These are phyloP conservation scores for Holothuria leucospilota DNA, from an alignment of 53 echinoderm and acorn worm genomes.

Conservation along the genomic window DNA sequence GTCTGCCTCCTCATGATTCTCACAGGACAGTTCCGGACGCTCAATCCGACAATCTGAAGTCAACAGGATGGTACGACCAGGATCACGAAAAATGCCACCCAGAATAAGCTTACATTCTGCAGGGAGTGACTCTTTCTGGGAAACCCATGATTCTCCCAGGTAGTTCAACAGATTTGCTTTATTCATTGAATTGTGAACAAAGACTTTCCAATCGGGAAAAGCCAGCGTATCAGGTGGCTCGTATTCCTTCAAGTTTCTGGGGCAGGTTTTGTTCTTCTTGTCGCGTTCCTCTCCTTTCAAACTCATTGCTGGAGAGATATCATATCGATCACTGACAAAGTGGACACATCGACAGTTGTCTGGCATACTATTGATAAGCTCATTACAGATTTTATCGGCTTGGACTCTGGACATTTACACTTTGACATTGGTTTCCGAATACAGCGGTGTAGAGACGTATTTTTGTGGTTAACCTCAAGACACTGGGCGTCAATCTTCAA, in stretches of 20 bases:
- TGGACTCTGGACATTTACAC: too few relatives aligned
- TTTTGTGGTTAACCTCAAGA: too few relatives aligned
- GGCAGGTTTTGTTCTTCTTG: too few relatives aligned
- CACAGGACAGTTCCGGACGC: conserved; percentile 16
- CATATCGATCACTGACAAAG: conserved; percentile 3
- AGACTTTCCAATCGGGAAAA: neutral
- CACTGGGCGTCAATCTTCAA: too few relatives aligned
- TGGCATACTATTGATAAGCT: neutral
- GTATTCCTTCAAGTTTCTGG: conserved; percentile 23
- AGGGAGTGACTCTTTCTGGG: conserved; percentile 4
- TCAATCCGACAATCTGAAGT: neutral
- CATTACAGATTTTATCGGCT: too few relatives aligned
- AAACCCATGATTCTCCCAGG: conserved; percentile 1
- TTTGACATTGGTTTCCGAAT: too few relatives aligned
- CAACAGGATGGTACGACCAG: neutral
- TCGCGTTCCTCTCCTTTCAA: neutral
- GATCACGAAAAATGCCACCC: conserved; percentile 4
- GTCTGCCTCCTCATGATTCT: conserved; percentile 23
- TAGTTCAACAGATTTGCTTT: neutral
- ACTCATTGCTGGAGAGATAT: neutral
- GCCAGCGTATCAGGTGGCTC: neutral
- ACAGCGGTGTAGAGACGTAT: too few relatives aligned
- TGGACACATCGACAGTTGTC: neutral
- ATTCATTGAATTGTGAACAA: neutral
- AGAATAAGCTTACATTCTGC: neutral